Percentiles rank a stretch among this genome's conserved stretches.
Conservation (phyloP, 2,113 vertebrate genomes). For the Mormyrus iriodes region DNA sequence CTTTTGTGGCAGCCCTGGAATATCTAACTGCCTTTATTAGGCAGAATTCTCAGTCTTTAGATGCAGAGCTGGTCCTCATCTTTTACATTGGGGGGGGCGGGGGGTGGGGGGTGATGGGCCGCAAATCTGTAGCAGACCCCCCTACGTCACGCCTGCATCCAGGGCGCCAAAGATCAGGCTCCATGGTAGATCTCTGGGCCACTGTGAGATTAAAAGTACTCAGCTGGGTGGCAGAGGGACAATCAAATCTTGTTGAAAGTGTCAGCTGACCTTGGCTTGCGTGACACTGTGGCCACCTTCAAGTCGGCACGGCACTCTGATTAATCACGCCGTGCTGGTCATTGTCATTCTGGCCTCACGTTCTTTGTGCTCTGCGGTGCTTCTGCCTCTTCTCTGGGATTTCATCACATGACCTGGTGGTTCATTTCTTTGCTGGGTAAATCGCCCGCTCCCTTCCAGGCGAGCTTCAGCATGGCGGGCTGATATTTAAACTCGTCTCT, state of each 20-base stretch:
- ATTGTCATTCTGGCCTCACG: slow-evolving; percentile 42
- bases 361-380: slow-evolving; percentile 19
- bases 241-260: slow-evolving; percentile 66
- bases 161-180: slow-evolving; percentile 42
- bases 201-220: slow-evolving; percentile 45
- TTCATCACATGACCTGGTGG: background rate
- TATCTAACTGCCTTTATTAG: slow-evolving; percentile 53
- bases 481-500: no score
- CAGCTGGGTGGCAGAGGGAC: slow-evolving; percentile 11
- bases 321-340: slow-evolving; percentile 61
- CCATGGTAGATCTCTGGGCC: slow-evolving; percentile 47
- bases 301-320: slow-evolving; percentile 62
- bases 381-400: background rate
- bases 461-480: no score
- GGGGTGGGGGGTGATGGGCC: slow-evolving; percentile 36
- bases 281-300: slow-evolving; percentile 58
- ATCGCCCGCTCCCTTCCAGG: background rate
- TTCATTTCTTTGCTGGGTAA: background rate
- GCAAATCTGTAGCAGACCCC: slow-evolving; percentile 44
- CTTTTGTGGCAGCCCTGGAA: slow-evolving; percentile 21
- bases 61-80: slow-evolving; percentile 45
- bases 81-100: no score
- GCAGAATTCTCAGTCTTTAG: slow-evolving; percentile 35
- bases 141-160: slow-evolving; percentile 38
- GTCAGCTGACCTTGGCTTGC: slow-evolving; percentile 61